phyloP scores from a whole-genome alignment of 2,888 invertebrate species.

The Pomacea canaliculata region DNA sequence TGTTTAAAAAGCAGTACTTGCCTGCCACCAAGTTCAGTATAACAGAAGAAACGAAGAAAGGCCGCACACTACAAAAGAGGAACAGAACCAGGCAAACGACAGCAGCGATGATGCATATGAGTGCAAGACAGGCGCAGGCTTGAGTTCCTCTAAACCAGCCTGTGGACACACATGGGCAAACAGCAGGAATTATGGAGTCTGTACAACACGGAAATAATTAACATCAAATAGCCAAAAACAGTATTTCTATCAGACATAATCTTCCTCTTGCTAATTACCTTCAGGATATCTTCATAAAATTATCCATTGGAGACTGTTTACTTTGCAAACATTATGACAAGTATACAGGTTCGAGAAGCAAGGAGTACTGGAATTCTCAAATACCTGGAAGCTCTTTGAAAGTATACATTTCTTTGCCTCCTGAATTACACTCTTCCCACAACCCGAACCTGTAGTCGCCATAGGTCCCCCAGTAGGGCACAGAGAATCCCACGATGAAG shows the following conservation, averaged over 20 bases:
- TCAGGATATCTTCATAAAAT: no score
- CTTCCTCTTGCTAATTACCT: no score
- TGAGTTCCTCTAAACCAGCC: slow-evolving; percentile 18
- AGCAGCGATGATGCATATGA: neutral
- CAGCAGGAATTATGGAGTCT: neutral
- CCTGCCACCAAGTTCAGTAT: slow-evolving; percentile 5
- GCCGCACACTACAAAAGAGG: slow-evolving; percentile 1
- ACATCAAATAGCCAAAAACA: no score
- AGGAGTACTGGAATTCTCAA: no score
- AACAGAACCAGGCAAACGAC: neutral
- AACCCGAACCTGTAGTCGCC: neutral
- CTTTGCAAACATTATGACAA: no score
- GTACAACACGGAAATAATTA: no score
- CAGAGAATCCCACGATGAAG: slow-evolving; percentile 16
- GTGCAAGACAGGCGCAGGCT: slow-evolving; percentile 13
- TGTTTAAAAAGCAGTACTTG: neutral
- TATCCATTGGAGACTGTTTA: no score
- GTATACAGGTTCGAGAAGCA: no score
- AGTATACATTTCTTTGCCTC: neutral
- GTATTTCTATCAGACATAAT: no score
- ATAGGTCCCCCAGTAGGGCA: slow-evolving; percentile 9
- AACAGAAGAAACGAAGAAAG: neutral
- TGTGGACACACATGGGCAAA: neutral
- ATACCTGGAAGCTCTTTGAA: no score
- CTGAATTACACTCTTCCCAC: neutral